Evolutionary conservation across 2,113 vertebrate species (phyloP), one percentile per base, ranked within the genome.

Genomic region (Poeciliopsis prolifica): DNA sequence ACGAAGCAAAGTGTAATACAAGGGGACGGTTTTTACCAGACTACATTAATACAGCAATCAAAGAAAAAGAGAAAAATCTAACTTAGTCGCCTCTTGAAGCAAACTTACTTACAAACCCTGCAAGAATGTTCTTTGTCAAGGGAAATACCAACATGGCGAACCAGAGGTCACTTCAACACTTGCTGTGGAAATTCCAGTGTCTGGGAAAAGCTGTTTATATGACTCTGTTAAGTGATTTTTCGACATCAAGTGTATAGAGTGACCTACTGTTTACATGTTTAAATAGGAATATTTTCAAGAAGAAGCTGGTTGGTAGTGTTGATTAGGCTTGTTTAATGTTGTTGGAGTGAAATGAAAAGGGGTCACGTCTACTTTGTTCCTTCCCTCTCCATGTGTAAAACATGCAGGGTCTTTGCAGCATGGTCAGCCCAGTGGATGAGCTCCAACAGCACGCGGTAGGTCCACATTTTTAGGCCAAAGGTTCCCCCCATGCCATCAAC

Each of bases 351-450:
- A 37, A n/a, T 6, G 9, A 61, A 70, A 9, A 29, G n/a, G 14
- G 10, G 40, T 89, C 82, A 94, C 63, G 86, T 80, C 37, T 92
- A 77, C 30, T 89, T 86, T 19, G 73, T 42, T 60, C 42, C 88
- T 77, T 70, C 87, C 14, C 40, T 88, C 74, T 94, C 89, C 0
- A 63, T 73, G 86, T 95, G 92, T 13, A 95, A 74, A 12, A 84
- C 35, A 6, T 92, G 90, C n/a, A 95, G 93, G 14, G 93, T 92
- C 64, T 88, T 83, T 15, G 77, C 74, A 0, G 94, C 94, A 1
- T 90, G 91, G 67, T 93, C 87, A 0, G 93, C 90, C 94, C 94
- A 95, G 84, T 95, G 94, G 75, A 93, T 84, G 1, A 95, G 87
- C 84, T 95, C 94, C 88, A 89, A 85, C 72, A 95, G 82, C 75